phyloP scores from a whole-genome alignment of 2,888 invertebrate genomes.

The Zaprionus lineosus region DNA sequence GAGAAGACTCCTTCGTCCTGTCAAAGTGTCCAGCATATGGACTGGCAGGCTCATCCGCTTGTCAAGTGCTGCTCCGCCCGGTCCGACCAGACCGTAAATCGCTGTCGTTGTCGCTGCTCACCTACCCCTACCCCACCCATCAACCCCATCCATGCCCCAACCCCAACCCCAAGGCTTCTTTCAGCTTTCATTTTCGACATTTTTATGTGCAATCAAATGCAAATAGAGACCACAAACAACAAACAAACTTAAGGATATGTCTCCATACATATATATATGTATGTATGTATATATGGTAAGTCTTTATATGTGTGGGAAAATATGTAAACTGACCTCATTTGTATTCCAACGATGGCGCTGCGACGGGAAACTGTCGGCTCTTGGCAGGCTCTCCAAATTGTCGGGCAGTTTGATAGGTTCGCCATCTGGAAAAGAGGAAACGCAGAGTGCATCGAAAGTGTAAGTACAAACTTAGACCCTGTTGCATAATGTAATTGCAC shows the following conservation, averaged over 20 bases:
- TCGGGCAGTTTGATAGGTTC: slow-evolving; percentile 96
- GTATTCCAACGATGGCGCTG: slow-evolving; percentile 99
- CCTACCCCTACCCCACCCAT: neutral
- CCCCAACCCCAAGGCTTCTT: too few species aligned
- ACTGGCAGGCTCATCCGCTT: slow-evolving; percentile 74
- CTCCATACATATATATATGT: slow-evolving; percentile 8
- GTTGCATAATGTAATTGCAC: slow-evolving; percentile 53
- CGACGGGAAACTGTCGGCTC: slow-evolving; percentile 96
- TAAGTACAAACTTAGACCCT: slow-evolving; percentile 49
- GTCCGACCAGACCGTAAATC: slow-evolving; percentile 26
- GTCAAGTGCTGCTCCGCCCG: slow-evolving; percentile 49
- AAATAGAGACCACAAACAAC: slow-evolving; percentile 62
- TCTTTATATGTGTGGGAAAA: neutral
- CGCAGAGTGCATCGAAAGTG: slow-evolving; percentile 67
- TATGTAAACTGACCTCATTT: slow-evolving; percentile 91
- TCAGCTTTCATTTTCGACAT: slow-evolving; percentile 66
- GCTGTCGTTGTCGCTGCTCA: slow-evolving; percentile 10
- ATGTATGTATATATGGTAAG: slow-evolving; percentile 5
- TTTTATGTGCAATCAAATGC: slow-evolving; percentile 76
- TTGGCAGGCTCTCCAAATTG: slow-evolving; percentile 96
- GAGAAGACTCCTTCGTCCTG: slow-evolving; percentile 50
- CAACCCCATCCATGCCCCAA: too few species aligned
- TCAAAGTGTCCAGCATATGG: slow-evolving; percentile 67
- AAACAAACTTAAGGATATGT: slow-evolving; percentile 22
- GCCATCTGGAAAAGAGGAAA: slow-evolving; percentile 86